Conservation (phyloP, 2,888 invertebrate genomes). For the Oeneis ivallda region DNA sequence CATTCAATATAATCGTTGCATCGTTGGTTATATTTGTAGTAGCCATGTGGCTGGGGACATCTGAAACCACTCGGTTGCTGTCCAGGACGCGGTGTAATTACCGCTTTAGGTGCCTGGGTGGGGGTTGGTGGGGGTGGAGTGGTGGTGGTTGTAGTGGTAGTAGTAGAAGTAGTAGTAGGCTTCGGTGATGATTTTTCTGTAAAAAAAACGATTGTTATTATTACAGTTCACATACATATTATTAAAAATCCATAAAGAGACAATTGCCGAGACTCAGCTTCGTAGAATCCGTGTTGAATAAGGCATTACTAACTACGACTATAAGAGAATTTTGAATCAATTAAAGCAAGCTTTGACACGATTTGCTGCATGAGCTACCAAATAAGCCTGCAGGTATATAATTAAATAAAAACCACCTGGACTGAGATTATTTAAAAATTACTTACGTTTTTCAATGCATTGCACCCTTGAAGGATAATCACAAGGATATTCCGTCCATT, state of each 20-base stretch:
- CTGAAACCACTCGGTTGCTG: background rate
- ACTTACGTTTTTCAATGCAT: background rate
- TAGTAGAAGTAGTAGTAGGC: background rate
- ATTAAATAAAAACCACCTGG: too few relatives aligned
- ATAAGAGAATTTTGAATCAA: too few relatives aligned
- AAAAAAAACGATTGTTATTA: background rate
- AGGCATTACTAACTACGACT: too few relatives aligned
- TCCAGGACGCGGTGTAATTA: background rate
- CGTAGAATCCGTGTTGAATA: too few relatives aligned
- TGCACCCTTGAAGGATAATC: background rate
- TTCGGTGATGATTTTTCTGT: background rate
- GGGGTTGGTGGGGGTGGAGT: background rate
- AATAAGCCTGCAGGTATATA: too few relatives aligned
- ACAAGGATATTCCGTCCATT: conserved; percentile 11
- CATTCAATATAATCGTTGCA: conserved; percentile 9
- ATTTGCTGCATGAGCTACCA: too few relatives aligned
- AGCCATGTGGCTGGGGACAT: conserved; percentile 8
- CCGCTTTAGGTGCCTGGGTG: background rate
- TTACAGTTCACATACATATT: too few relatives aligned
- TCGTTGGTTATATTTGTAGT: background rate
- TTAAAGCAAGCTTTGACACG: too few relatives aligned
- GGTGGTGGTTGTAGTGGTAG: background rate
- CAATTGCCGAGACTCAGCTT: too few relatives aligned
- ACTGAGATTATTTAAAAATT: background rate
- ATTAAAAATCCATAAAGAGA: too few relatives aligned